A percentile compares a stretch with the other conserved stretches of the same genome.
Conservation (phyloP, 2,797 vertebrate species). For the Thaleichthys pacificus region DNA sequence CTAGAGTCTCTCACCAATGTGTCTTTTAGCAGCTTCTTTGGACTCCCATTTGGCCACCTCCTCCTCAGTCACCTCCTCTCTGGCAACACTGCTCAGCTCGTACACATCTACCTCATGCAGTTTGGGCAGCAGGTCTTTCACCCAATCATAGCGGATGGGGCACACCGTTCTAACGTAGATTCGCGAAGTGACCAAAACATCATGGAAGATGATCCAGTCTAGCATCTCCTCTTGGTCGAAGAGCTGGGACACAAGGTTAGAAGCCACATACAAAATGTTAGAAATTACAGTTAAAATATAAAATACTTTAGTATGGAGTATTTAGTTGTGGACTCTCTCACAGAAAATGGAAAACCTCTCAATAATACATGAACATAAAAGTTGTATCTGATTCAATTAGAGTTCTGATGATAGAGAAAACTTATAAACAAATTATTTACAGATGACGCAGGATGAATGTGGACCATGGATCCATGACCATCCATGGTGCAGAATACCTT, state of each 20-base stretch:
- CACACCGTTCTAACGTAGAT: constrained; percentile 91
- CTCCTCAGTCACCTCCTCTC: constrained; percentile 90
- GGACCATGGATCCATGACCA: constrained; percentile 92
- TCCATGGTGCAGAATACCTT: constrained; percentile 98
- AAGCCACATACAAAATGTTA: not conserved
- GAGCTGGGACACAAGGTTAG: constrained; percentile 71
- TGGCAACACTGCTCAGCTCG: constrained; percentile 91
- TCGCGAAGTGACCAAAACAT: constrained; percentile 91
- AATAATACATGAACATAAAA: too few relatives aligned
- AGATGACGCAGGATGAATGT: constrained; percentile 93
- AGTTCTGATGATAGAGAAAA: not conserved
- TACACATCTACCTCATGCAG: constrained; percentile 91
- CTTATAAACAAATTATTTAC: constrained; percentile 69
- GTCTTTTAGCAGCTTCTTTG: constrained; percentile 82
- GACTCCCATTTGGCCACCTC: constrained; percentile 84
- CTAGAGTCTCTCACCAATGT: constrained; percentile 72
- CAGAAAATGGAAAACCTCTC: too few relatives aligned
- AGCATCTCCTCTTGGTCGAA: constrained; percentile 86
- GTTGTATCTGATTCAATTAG: too few relatives aligned
- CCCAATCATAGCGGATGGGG: constrained; percentile 94
- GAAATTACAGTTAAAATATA: not conserved
- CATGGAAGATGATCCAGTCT: constrained; percentile 97
- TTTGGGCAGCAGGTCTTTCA: constrained; percentile 90
- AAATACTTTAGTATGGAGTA: not conserved
- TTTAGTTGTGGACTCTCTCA: not conserved